Evolutionary conservation across 2,797 vertebrate genomes (phyloP).

Genomic region (Oryzias dopingdopingensis): DNA sequence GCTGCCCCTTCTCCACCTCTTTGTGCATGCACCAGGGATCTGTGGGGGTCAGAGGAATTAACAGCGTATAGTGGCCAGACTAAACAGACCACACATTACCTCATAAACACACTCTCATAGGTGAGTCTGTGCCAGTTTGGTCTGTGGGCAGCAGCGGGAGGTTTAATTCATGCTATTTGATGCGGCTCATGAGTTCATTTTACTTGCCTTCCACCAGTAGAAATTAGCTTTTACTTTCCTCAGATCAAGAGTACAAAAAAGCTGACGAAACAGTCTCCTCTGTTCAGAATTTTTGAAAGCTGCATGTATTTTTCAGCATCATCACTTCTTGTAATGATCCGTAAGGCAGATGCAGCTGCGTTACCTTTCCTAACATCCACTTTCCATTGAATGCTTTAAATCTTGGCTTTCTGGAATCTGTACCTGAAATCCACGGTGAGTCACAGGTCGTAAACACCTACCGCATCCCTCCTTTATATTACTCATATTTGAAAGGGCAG

Average conservation of each 20-base stretch:
- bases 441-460: slow-evolving; percentile 46
- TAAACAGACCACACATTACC: slow-evolving; percentile 79
- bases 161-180: slow-evolving; percentile 34
- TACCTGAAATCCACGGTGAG: slow-evolving; percentile 36
- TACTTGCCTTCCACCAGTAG: slow-evolving; percentile 9
- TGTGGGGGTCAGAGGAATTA: slow-evolving; percentile 52
- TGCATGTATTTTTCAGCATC: too few species aligned
- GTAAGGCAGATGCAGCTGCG: too few species aligned
- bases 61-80: slow-evolving; percentile 62
- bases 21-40: slow-evolving; percentile 16
- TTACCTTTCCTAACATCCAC: too few species aligned
- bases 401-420: neutral
- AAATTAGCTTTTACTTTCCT: neutral
- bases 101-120: slow-evolving; percentile 52
- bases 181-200: slow-evolving; percentile 14
- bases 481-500: slow-evolving; percentile 7
- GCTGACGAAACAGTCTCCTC: neutral
- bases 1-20: slow-evolving; percentile 3
- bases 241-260: neutral
- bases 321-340: too few species aligned
- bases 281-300: neutral
- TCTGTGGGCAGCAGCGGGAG: slow-evolving; percentile 15
- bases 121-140: slow-evolving; percentile 36
- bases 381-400: too few species aligned
- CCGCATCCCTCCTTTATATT: slow-evolving; percentile 23